phyloP scores from a whole-genome alignment of 2,113 vertebrate species.

The Psephotus haematonotus region DNA sequence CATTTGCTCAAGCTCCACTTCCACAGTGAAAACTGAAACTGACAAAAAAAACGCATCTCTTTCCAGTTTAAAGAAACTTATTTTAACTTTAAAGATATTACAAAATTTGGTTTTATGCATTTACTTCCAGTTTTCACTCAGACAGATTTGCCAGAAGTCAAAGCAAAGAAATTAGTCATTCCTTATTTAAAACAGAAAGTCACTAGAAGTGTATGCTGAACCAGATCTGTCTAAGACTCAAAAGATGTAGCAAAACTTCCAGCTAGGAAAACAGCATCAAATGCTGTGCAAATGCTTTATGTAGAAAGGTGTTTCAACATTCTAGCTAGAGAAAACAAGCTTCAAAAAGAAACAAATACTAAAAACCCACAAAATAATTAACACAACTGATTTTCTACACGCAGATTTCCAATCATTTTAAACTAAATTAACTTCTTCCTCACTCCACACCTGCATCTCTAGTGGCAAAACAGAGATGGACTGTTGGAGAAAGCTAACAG shows the following conservation, averaged over 20 bases:
- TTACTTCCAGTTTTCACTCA: background rate
- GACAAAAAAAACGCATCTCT: background rate
- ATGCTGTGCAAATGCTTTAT: background rate
- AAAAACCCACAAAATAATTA: background rate
- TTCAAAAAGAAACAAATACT: background rate
- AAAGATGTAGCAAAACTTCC: background rate
- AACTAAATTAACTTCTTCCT: background rate
- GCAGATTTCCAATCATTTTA: background rate
- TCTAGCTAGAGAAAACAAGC: background rate
- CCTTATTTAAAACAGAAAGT: background rate
- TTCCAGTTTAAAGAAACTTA: background rate
- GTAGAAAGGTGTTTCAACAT: background rate
- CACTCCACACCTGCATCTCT: background rate
- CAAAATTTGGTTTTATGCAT: background rate
- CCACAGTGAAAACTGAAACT: background rate
- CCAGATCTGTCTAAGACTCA: conserved; percentile 38
- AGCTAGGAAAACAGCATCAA: conserved; percentile 3
- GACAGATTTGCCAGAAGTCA: background rate
- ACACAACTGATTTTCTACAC: background rate
- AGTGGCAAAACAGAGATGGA: background rate
- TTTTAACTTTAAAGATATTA: background rate
- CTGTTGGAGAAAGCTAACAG: background rate
- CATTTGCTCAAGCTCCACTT: background rate
- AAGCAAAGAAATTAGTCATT: background rate
- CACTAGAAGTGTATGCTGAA: background rate